Percentiles rank a stretch among this genome's conserved stretches.
Evolutionary conservation across 2,888 invertebrate genomes (phyloP).

Genomic region (Dolichomitus sp.): DNA sequence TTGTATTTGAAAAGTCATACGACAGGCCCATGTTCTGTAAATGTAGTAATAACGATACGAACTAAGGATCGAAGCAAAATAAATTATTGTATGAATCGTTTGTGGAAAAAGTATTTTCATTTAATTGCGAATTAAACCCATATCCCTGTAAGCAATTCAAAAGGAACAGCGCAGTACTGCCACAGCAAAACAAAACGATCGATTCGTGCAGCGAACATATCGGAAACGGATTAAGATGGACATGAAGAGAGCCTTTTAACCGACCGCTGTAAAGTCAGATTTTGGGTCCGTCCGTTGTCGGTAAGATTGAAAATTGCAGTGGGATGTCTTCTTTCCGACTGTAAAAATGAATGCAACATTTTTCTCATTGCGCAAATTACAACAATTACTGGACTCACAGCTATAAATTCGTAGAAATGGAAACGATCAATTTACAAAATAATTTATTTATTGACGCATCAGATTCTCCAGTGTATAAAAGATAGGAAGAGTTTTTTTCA

Average conservation of each 20-base stretch:
- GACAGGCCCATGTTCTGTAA: slow-evolving; percentile 74
- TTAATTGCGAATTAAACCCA: slow-evolving; percentile 20
- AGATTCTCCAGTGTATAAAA: neutral
- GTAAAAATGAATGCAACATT: neutral
- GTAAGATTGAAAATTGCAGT: neutral
- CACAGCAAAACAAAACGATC: neutral
- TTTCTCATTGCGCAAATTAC: neutral
- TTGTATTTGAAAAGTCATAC: slow-evolving; percentile 68
- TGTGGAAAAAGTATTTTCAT: slow-evolving; percentile 66
- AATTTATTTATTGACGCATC: slow-evolving; percentile 31
- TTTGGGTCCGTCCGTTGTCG: neutral
- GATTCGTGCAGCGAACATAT: neutral
- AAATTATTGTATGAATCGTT: slow-evolving; percentile 77
- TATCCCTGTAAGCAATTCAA: neutral
- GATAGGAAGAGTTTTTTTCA: slow-evolving; percentile 14
- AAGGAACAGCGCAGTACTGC: neutral
- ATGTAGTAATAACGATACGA: slow-evolving; percentile 72
- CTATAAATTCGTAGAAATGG: neutral
- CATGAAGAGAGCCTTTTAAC: neutral
- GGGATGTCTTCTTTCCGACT: neutral
- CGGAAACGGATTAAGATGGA: neutral
- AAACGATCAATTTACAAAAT: slow-evolving; percentile 4
- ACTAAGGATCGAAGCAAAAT: slow-evolving; percentile 74
- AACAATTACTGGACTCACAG: neutral
- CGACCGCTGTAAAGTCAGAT: slow-evolving; percentile 9